phyloP scores from a whole-genome alignment of 2,888 invertebrate genomes.

The Allacma fusca region DNA sequence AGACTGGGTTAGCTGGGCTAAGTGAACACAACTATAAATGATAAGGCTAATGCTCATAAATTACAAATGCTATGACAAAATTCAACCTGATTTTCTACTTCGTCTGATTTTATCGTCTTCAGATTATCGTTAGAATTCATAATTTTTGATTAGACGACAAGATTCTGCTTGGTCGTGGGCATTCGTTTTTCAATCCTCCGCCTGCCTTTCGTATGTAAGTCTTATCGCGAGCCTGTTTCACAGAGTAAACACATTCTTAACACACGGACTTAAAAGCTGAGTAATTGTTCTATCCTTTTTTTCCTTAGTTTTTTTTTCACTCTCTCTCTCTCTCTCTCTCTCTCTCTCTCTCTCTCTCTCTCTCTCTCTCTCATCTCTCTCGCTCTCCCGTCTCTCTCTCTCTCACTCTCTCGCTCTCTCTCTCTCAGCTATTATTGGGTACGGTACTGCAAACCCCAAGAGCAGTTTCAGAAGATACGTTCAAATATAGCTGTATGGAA shows the following conservation, averaged over 20 bases:
- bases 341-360: background rate
- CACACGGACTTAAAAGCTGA: constrained; percentile 36
- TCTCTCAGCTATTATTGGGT: no score
- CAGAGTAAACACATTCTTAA: constrained; percentile 36
- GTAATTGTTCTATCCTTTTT: constrained; percentile 35
- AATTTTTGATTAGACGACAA: constrained; percentile 47
- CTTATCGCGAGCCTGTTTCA: constrained; percentile 32
- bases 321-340: background rate
- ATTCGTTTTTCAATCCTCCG: constrained; percentile 28
- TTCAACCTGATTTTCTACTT: constrained; percentile 58
- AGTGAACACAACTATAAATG: constrained; percentile 45
- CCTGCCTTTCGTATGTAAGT: background rate
- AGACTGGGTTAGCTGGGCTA: constrained; percentile 13
- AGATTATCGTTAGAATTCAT: constrained; percentile 51
- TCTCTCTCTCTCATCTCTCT: background rate
- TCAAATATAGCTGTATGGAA: no score
- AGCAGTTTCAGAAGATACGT: no score
- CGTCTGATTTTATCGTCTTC: constrained; percentile 47
- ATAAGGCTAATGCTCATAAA: constrained; percentile 50
- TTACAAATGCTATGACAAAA: constrained; percentile 50
- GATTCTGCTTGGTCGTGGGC: constrained; percentile 19
- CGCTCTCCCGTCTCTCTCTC: constrained; percentile 5
- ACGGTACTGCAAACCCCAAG: no score
- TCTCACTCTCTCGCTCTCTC: background rate
- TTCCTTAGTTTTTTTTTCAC: constrained; percentile 7